phyloP scores from a whole-genome alignment of 2,888 invertebrate species.

The Chaitophorus viminalis region DNA sequence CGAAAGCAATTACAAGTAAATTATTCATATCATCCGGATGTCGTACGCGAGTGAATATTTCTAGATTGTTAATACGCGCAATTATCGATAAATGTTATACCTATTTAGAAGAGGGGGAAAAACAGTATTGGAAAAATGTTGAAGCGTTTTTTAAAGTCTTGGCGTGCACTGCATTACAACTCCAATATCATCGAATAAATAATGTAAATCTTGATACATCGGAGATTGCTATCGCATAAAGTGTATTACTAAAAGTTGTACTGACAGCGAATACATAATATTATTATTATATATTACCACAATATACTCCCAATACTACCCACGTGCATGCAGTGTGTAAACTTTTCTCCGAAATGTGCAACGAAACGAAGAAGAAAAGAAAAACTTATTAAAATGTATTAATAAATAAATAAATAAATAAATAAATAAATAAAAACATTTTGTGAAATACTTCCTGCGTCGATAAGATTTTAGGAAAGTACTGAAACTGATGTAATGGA shows the following conservation, averaged over 20 bases:
- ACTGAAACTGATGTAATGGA: slow-evolving; percentile 2
- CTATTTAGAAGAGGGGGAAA: no score
- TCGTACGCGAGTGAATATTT: background rate
- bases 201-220: background rate
- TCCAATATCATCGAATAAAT: background rate
- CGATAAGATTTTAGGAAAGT: slow-evolving; percentile 14
- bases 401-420: no score
- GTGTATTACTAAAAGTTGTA: background rate
- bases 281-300: no score
- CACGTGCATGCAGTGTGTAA: background rate
- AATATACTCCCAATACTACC: background rate
- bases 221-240: background rate
- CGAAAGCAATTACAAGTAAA: slow-evolving; percentile 1
- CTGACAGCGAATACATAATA: background rate
- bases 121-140: background rate
- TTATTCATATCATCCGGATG: background rate
- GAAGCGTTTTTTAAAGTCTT: background rate
- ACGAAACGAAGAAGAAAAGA: background rate
- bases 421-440: no score
- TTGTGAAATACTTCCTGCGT: slow-evolving; percentile 6
- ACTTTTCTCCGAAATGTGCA: slow-evolving; percentile 19
- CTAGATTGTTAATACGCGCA: background rate
- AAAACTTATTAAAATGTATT: no score
- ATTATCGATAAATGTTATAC: background rate
- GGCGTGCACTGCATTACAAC: background rate